Conservation (phyloP, 1,140 invertebrate species). For the Dendroctonus ponderosae region DNA sequence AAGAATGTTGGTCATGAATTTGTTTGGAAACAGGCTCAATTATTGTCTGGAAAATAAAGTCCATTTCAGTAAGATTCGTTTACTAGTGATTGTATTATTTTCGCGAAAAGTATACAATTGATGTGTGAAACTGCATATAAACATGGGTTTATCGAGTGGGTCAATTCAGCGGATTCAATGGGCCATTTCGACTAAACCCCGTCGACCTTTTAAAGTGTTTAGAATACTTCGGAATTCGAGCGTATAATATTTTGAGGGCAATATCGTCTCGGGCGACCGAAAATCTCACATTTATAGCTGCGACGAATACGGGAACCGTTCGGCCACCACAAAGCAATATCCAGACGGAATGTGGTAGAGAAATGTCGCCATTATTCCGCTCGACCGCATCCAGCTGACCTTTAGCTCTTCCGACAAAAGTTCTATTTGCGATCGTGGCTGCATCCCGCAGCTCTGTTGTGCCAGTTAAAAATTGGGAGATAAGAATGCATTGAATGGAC, state of each 20-base stretch:
- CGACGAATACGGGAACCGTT: slow-evolving; percentile 22
- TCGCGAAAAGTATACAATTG: too few species aligned
- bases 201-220: slow-evolving; percentile 9
- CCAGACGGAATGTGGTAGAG: slow-evolving; percentile 25
- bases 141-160: background rate
- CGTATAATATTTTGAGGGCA: slow-evolving; percentile 20
- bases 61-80: too few species aligned
- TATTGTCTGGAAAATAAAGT: too few species aligned
- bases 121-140: too few species aligned
- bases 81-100: too few species aligned
- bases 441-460: slow-evolving; percentile 21
- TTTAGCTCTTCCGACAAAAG: slow-evolving; percentile 16
- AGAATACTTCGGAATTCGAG: slow-evolving; percentile 15
- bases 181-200: background rate
- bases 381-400: slow-evolving; percentile 24
- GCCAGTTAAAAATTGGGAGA: slow-evolving; percentile 26
- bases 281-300: slow-evolving; percentile 27
- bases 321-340: slow-evolving; percentile 27
- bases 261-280: slow-evolving; percentile 19
- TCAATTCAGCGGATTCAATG: background rate
- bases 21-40: too few species aligned
- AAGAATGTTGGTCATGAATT: too few species aligned
- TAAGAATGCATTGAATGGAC: slow-evolving; percentile 31
- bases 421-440: slow-evolving; percentile 9
- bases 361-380: slow-evolving; percentile 31